Evolutionary conservation across 2,113 vertebrate genomes (phyloP), one percentile per base, ranked within the genome.

Genomic region (Podarcis muralis): DNA sequence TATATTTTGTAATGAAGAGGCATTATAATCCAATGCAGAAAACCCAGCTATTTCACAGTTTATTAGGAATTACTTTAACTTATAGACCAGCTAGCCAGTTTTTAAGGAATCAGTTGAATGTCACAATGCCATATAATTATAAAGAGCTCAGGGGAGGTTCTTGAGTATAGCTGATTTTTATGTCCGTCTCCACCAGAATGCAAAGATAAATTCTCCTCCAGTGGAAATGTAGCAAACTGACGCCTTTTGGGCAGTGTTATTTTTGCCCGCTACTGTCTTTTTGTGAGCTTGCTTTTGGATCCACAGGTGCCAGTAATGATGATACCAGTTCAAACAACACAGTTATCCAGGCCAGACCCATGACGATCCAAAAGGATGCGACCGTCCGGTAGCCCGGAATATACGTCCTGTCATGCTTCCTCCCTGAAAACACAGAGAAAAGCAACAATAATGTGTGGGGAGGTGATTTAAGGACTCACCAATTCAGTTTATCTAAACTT

Each of bases 321-420:
- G 89, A 95, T 91, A 97, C 76, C 86, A 97, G 91, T 91, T 96
- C 95, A 91, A 97, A 96, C 3, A 97, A 88, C 48, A 97, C 91
- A 77, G 95, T 93, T 80, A 96, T 95, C 96, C 96, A 97, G 79
- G 95, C 93, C 88, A 97, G 95, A 32, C 96, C 95, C 9, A 96
- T 97, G 18, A 95, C 85, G 90, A 95, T 95, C 97, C 96, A 96
- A 90, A 96, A 92, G 5, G 91, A 90, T 78, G 95, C 91, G 1
- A 96, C 37, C 0, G 27, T 43, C 75, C 92, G 59, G 57, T 96
- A 97, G 76, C 92, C 94, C 35, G 75, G 62, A 40, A 91, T 91
- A 76, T 94, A 96, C 23, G 87, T 91, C 71, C 78, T 95, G 86
- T 8, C 84, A 88, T 91, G 83, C 69, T 93, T 90, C 84, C 89